phyloP scores from a whole-genome alignment of 2,113 vertebrate genomes.

The Leucosticte australis region DNA sequence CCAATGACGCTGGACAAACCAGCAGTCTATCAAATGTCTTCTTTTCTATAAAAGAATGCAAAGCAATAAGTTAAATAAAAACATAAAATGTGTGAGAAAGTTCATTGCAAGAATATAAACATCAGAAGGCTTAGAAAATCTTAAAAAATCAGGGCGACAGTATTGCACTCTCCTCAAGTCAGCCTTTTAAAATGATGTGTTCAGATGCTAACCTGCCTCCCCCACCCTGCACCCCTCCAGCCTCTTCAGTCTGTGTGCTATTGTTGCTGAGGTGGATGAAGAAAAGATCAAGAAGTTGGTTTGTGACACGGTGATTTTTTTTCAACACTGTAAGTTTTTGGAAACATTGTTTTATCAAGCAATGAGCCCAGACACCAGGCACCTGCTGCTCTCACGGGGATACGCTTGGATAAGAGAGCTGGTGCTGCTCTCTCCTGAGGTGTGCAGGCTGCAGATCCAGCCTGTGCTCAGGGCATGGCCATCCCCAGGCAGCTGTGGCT shows the following conservation, averaged over 20 bases:
- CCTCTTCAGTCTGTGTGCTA: not conserved
- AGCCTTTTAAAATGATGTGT: not conserved
- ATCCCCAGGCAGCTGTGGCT: not conserved
- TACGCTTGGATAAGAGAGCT: rapidly evolving
- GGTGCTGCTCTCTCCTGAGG: not conserved
- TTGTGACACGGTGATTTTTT: not conserved
- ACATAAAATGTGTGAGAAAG: too few species aligned
- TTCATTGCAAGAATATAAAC: too few species aligned
- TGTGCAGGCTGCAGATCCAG: not conserved
- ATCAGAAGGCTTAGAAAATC: too few species aligned
- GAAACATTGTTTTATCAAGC: not conserved
- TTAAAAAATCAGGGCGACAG: too few species aligned
- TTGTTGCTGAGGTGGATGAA: not conserved
- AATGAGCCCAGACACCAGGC: not conserved
- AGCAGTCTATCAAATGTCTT: too few species aligned
- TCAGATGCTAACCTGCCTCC: not conserved
- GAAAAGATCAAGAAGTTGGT: not conserved
- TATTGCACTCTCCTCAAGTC: not conserved
- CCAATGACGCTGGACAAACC: too few species aligned
- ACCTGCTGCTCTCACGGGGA: not conserved
- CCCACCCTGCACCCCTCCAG: not conserved
- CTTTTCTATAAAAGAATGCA: too few species aligned
- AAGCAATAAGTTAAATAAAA: too few species aligned
- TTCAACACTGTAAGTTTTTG: not conserved
- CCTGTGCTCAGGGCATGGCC: not conserved